Percentiles rank a stretch among this genome's conserved stretches.
phyloP scores from a whole-genome alignment of 2,113 vertebrate genomes.

The Amphiprion percula region DNA sequence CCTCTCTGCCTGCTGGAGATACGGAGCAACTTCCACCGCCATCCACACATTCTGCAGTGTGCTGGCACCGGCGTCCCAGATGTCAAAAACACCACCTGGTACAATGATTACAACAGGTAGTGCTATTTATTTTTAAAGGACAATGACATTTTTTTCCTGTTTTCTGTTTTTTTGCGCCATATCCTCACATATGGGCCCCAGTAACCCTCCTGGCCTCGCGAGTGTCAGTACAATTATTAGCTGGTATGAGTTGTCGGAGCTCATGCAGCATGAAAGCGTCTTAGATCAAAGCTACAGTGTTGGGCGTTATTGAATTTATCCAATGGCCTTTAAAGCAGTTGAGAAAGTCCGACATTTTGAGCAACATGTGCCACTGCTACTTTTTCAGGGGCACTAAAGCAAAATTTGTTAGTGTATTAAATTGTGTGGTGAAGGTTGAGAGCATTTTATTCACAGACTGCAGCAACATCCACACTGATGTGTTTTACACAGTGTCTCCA shows the following conservation, averaged over 20 bases:
- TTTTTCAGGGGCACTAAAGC: not conserved
- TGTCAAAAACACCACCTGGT: constrained; percentile 88
- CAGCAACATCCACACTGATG: too few relatives aligned
- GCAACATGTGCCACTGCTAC: not conserved
- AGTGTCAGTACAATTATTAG: constrained; percentile 38
- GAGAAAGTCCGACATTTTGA: not conserved
- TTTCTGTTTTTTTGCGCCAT: constrained; percentile 14
- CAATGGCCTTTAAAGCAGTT: not conserved
- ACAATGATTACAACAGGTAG: constrained; percentile 86
- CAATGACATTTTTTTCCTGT: constrained; percentile 28
- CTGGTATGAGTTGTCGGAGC: constrained; percentile 4
- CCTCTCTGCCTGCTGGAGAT: constrained; percentile 82
- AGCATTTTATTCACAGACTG: too few relatives aligned
- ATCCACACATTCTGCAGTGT: constrained; percentile 73
- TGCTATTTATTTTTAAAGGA: constrained; percentile 35
- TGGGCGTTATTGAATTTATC: not conserved
- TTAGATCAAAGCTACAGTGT: constrained; percentile 7
- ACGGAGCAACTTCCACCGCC: constrained; percentile 82
- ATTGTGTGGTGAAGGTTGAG: too few relatives aligned
- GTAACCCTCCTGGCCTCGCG: constrained; percentile 23
- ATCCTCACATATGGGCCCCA: constrained; percentile 29
- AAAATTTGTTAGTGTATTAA: not conserved
- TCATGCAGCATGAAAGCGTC: not conserved
- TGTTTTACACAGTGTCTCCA: too few relatives aligned
- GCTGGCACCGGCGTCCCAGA: constrained; percentile 80